These are phyloP conservation scores for Poecilia gillii DNA, from an alignment of 2,797 vertebrate genomes.

Conservation along the genomic window DNA sequence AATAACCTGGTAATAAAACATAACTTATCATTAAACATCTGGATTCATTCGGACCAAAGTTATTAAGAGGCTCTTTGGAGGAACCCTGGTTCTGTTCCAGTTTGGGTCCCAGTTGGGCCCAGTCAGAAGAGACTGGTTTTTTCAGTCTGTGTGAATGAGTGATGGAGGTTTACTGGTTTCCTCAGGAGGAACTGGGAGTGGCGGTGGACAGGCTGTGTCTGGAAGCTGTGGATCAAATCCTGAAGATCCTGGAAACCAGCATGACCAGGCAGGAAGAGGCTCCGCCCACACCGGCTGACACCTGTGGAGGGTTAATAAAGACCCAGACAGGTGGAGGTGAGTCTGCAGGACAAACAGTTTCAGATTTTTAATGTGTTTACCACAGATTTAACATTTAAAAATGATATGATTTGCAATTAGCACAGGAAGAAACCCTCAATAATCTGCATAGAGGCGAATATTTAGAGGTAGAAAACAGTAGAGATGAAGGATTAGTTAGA, in stretches of 20 bases:
- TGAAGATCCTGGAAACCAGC: constrained; percentile 8
- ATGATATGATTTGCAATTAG: too few species aligned
- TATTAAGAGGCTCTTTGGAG: neutral
- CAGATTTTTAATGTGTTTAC: too few species aligned
- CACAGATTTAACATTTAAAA: too few species aligned
- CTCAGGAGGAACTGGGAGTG: constrained; percentile 30
- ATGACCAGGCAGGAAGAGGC: neutral
- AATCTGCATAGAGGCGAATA: too few species aligned
- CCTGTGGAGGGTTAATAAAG: neutral
- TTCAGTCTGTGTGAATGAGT: neutral
- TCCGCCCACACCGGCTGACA: neutral
- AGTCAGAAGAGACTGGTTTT: neutral
- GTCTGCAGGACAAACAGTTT: neutral
- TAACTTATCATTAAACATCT: neutral
- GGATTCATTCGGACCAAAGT: neutral
- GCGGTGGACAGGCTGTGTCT: constrained; percentile 43
- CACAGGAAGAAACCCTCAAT: too few species aligned
- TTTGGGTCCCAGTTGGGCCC: neutral
- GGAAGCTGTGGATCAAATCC: constrained; percentile 51
- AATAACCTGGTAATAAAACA: neutral
- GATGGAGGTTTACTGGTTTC: neutral
- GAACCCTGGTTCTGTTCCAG: neutral
- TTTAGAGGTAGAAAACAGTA: too few species aligned
- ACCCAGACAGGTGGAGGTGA: constrained; percentile 16
- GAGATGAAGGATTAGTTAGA: too few species aligned